Base-by-base conservation (phyloP, 1,140 invertebrate species). In the Ceratoteleas bidentatus region DNA sequence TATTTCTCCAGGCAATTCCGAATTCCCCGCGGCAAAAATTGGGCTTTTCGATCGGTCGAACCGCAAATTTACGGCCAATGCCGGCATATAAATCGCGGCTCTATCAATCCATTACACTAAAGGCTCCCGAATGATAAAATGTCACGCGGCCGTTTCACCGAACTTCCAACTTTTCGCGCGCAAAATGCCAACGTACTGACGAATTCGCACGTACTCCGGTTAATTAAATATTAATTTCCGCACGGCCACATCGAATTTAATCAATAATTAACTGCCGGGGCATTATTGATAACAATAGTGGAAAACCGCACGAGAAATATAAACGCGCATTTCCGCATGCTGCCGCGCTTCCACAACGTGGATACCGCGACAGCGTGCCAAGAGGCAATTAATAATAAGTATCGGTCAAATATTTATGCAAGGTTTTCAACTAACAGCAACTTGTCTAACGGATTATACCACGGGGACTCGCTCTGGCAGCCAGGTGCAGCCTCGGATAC, bases 391-490 rank as follows among this genome's bases (percentile, higher is more conserved):
- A 34, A 53, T 56, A 66, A 61, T 61, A 68, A 76, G 64, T 62
- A 62, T 60, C 57, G 13, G 16, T 0, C 34, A 61, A 76, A 68
- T 76, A 76, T 76, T 75, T 66, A 61, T 60, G 54, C 64, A 76
- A 61, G 64, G 57, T 58, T 68, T 49, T 24, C 15, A 57, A 61
- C 75, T 61, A 72, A 73, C 61, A n/a, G 60, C 40, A 52, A 64
- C 15, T 65, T 50, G 7, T 49, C 10, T 49, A 58, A 79, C 49
- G 49, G 76, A 79, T 79, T 72, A 72, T 54, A 49, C 76, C 76
- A 38, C 15, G 13, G 75, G 68, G 76, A 73, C 53, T 47, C 11
- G 34, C 49, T 33, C 32, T 24, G 52, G 33, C 14, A 54, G 14
- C 53, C 60, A 38, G 38, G 53, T 45, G 57, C 13, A 43, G 32